Evolutionary conservation across 1,140 invertebrate genomes (phyloP), one percentile per base, ranked within the genome.

Genomic region (Heliothis virescens): DNA sequence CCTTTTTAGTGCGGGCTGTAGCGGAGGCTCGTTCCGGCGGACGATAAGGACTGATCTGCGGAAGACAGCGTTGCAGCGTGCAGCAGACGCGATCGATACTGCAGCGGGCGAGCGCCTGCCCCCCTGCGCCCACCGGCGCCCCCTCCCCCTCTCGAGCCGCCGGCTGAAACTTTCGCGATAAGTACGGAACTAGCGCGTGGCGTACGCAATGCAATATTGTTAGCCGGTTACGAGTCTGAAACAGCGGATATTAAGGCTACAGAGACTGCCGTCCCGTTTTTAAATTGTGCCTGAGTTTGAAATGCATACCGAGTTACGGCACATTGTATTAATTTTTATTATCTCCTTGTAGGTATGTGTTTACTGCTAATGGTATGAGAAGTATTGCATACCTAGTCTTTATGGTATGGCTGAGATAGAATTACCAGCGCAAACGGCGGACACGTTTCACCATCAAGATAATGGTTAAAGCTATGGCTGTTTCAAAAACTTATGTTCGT

Each of bases 171-270:
- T 94, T 94, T 94, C 88, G 91, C 91, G 92, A 94, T 94, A 94
- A 94, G 92, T 94, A 93, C 89, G 85, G 89, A 93, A 94, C 92
- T 94, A 94, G 89, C 93, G 93, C 91, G 93, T 92, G 87, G 83
- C 85, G 91, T 92, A 94, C 93, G 93, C 93, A 94, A 92, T 89
- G 92, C 93, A 94, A 94, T 94, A 94, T 94, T 94, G 93, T 94
- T 94, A 94, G 93, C 91, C 87, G 88, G 92, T 93, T 94, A 90
- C 91, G 91, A 94, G 92, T 91, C 90, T 92, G 89, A 89, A 92
- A 93, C 90, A 91, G 90, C 92, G 91, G 92, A 92, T 93, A 93
- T 94, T 93, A 93, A 93, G 90, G 90, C 90, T 88, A 88, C 87
- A 90, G 84, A 86, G 86, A 86, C 86, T 88, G 86, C 82, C 86